Conservation (phyloP, 2,888 invertebrate genomes). For the Eupithecia exiguata region DNA sequence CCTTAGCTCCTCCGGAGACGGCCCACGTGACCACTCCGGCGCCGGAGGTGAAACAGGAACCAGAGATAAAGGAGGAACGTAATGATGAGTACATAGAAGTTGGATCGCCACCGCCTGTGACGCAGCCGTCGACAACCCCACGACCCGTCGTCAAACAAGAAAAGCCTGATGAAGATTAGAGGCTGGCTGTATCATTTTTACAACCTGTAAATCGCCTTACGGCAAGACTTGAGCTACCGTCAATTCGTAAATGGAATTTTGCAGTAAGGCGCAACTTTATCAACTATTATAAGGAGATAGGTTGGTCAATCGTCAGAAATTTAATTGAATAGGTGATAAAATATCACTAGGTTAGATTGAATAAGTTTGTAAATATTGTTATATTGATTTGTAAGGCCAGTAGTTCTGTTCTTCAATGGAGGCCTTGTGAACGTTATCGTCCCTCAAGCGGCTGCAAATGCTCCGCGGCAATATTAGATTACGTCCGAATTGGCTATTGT, state of each 20-base stretch:
- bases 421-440: slow-evolving; percentile 64
- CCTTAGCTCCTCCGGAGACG: slow-evolving; percentile 67
- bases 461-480: slow-evolving; percentile 82
- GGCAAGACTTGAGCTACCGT: background rate
- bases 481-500: slow-evolving; percentile 73
- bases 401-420: slow-evolving; percentile 13
- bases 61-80: slow-evolving; percentile 77
- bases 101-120: slow-evolving; percentile 67
- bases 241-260: background rate
- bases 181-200: background rate
- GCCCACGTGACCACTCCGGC: slow-evolving; percentile 47
- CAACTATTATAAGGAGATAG: background rate
- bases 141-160: slow-evolving; percentile 72
- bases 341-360: slow-evolving; percentile 6
- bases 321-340: background rate
- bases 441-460: slow-evolving; percentile 64
- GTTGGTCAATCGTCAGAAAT: background rate
- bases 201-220: background rate
- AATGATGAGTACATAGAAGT: slow-evolving; percentile 81
- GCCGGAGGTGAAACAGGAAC: slow-evolving; percentile 68
- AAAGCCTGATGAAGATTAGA: slow-evolving; percentile 69
- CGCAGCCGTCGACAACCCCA: slow-evolving; percentile 50
- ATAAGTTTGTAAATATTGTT: slow-evolving; percentile 11
- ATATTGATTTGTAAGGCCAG: slow-evolving; percentile 19
- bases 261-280: background rate